Evolutionary conservation across 1,140 invertebrate genomes (phyloP), one percentile per base, ranked within the genome.

Genomic region (Lucilia cuprina): DNA sequence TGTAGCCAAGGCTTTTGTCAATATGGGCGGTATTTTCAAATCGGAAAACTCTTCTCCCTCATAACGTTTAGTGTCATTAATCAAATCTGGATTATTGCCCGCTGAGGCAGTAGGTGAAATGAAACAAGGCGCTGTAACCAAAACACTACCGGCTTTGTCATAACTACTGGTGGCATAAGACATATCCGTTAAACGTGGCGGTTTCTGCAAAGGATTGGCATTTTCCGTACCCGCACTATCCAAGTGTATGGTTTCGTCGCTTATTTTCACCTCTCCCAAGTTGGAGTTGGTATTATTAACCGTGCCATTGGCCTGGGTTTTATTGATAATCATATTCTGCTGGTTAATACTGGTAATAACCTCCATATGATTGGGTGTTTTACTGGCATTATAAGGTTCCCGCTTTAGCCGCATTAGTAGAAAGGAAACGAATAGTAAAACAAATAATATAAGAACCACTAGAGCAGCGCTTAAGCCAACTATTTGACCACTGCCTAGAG

Each of bases 381-480:
- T 97, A 74, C 94, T 94, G 84, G 96, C 95, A 83, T 94, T 94
- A 78, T 94, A 93, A 1, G 95, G 94, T 86, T 94, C 93, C 1
- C 95, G 92, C 30, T 95, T 93, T 47, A 96, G 92, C 8, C 96
- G 92, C 17, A 96, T 91, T 84, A 97, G 93, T 41, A 96, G 92
- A 25, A 96, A 93, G 82, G 96, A 93, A 19, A 96, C 94, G 7
- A 95, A 94, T 9, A 96, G 89, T 7, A 96, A 91, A 47, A 96
- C 94, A 60, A 96, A 93, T 41, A 97, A 92, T 80, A 97, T 95
- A 25, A 97, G 92, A 4, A 96, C 93, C 30, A 97, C 94, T 21
- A 97, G 90, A 8, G 96, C 96, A 1, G 96, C 95, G 83, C 96
- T 96, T 41, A 98, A 93, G 4, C 96, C 96, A 2, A 96, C 96